Base-by-base conservation (phyloP, 2,797 vertebrate genomes). In the Microchirus variegatus region DNA sequence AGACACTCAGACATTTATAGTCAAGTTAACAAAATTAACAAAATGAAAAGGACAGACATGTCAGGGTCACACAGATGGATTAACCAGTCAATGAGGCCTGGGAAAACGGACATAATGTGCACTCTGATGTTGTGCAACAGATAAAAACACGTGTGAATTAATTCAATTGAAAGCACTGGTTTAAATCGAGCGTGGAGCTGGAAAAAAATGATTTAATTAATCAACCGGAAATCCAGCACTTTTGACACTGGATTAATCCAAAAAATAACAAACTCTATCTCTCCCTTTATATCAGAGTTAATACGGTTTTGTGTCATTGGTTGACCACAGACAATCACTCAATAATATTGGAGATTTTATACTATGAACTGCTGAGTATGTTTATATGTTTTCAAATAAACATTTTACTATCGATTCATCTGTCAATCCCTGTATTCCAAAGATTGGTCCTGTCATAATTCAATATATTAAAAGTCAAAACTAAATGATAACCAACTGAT, bases 11-110 rank as follows among this genome's bases (percentile, higher is more conserved):
- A 67, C 62, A 53, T 80, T 71, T 71, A 64, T 44, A 69, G 51
- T 53, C 43, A 73, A 73, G 75, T 63, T 46, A 82, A 89, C 88
- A n/a, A n/a, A n/a, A n/a, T n/a, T 82, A 11, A 43, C 5, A 71
- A 75, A 81, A 83, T 78, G 77, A 77, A 87, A 75, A 71, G 35
- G 64, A 69, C 68, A 80, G 70, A 75, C 73, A 59, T 78, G 66
- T 77, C 74, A 73, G 80, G 78, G 75, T 78, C 69, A 49, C 65
- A 3, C 26, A 45, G 59, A 83, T 75, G 70, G 78, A 87, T 85
- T 77, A 50, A 74, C 47, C 56, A 63, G 40, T 55, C 47, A 42
- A 76, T 45, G 40, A 51, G 59, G 64, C 60, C 67, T 61, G 65
- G 49, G 49, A 75, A 75, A 72, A 61, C 44, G 44, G n/a, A 67